These are phyloP conservation scores for Aelia acuminata DNA, from an alignment of 2,888 invertebrate species.

Conservation along the genomic window DNA sequence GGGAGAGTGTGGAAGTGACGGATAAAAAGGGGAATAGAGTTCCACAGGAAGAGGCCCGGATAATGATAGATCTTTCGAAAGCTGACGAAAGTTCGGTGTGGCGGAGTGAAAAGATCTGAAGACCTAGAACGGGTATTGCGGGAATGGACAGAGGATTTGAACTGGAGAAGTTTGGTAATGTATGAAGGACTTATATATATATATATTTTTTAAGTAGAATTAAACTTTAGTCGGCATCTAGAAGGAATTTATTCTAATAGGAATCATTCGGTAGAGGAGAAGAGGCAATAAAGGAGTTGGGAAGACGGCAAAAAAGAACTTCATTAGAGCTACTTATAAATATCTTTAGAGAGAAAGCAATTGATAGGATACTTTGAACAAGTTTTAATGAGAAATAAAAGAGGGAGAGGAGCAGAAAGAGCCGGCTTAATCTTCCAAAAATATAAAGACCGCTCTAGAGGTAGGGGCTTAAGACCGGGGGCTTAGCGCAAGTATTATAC, in stretches of 20 bases:
- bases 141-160: no score
- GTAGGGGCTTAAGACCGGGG: neutral
- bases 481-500: slow-evolving; percentile 1
- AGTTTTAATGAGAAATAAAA: slow-evolving; percentile 39
- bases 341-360: slow-evolving; percentile 29
- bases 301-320: slow-evolving; percentile 5
- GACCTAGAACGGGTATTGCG: no score
- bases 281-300: neutral
- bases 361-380: slow-evolving; percentile 37
- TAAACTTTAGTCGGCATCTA: neutral
- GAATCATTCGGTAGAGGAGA: neutral
- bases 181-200: no score
- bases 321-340: slow-evolving; percentile 32
- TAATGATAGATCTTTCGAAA: no score
- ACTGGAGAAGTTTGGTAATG: no score
- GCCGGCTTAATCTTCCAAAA: neutral
- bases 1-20: no score
- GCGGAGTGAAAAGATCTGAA: no score
- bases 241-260: neutral
- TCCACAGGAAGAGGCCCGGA: no score
- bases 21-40: no score
- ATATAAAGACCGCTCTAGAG: neutral
- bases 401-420: neutral
- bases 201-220: neutral
- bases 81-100: no score